A percentile compares a stretch with the other conserved stretches of the same genome.
These are phyloP conservation scores for Phyllotis vaccarum DNA, from an alignment of 2,797 vertebrate genomes.

Conservation along the genomic window DNA sequence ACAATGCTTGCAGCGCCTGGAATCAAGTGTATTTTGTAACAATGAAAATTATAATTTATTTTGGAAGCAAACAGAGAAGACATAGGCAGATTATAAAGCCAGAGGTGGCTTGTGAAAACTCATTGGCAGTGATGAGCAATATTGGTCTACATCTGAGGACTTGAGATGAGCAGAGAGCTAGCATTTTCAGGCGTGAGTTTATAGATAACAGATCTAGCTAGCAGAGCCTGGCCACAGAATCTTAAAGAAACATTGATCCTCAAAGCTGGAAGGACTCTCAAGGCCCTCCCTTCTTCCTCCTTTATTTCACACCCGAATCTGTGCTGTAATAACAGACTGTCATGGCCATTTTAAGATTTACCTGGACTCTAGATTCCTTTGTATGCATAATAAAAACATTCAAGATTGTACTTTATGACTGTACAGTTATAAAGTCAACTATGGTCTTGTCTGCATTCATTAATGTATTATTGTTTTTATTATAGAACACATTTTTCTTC, in stretches of 20 bases:
- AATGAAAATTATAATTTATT: constrained; percentile 63
- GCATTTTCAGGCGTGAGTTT: neutral
- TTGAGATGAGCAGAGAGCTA: neutral
- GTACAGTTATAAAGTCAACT: neutral
- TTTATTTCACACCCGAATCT: neutral
- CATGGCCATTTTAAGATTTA: neutral
- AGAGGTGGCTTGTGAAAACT: too few species aligned
- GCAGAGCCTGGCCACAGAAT: neutral
- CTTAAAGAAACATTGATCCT: neutral
- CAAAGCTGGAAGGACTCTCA: neutral
- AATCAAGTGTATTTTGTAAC: constrained; percentile 48
- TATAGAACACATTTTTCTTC: neutral
- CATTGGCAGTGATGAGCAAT: neutral
- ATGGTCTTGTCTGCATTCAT: neutral
- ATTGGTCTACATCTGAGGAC: neutral
- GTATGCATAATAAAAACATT: constrained; percentile 21
- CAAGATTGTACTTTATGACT: constrained; percentile 29
- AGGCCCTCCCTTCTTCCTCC: neutral
- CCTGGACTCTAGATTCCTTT: neutral
- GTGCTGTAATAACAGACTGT: neutral
- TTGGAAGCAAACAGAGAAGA: constrained; percentile 58
- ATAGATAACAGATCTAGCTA: neutral
- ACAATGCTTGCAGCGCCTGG: constrained; percentile 25
- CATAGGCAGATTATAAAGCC: constrained; percentile 11
- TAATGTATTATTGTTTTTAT: neutral